Evolutionary conservation across 2,888 invertebrate species (phyloP).

Genomic region (Heliconius ismenius): DNA sequence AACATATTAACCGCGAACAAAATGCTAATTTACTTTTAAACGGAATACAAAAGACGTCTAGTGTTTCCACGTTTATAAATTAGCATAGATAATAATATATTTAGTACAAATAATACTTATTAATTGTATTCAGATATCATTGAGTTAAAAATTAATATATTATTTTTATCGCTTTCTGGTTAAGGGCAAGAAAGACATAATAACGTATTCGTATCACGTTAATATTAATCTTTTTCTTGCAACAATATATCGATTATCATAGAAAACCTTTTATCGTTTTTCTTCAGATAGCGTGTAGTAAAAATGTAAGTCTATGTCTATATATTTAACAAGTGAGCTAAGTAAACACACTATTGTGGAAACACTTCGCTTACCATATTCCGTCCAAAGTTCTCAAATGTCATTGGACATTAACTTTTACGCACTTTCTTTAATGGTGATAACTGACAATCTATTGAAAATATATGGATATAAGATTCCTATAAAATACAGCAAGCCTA

Average conservation of each 20-base stretch:
- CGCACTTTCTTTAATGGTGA: background rate
- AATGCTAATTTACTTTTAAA: constrained; percentile 11
- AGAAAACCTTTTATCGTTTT: background rate
- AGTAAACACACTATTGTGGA: too few species aligned
- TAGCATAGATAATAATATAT: too few species aligned
- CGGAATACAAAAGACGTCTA: background rate
- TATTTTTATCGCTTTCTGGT: too few species aligned
- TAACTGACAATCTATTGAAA: background rate
- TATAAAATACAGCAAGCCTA: constrained; percentile 15
- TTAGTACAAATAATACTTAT: too few species aligned
- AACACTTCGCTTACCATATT: too few species aligned
- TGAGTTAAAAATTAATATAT: too few species aligned
- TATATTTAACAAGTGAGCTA: too few species aligned
- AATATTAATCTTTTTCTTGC: background rate
- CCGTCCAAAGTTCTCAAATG: background rate
- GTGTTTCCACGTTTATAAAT: too few species aligned
- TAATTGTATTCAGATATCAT: too few species aligned
- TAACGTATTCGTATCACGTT: background rate
- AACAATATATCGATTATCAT: background rate
- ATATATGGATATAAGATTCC: background rate
- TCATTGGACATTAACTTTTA: too few species aligned
- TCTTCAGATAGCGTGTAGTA: background rate
- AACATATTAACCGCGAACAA: constrained; percentile 9
- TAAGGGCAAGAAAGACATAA: background rate
- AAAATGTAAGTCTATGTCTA: too few species aligned